Conservation (phyloP, 2,797 vertebrate genomes). For the Columba guinea region DNA sequence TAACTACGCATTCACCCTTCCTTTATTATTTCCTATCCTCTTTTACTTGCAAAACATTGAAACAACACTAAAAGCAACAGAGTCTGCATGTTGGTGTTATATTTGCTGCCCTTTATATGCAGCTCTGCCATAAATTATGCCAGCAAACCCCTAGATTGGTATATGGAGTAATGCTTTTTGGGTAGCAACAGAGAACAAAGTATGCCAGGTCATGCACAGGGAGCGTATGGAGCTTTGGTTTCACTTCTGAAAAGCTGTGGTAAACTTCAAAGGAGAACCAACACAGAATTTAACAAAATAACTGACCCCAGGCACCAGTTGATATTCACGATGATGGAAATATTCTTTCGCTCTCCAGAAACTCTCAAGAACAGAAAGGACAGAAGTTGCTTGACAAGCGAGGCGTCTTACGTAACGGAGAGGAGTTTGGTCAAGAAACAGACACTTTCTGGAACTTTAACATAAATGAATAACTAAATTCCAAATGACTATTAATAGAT, state of each 20-base stretch:
- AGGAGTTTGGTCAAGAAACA: neutral
- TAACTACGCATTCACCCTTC: neutral
- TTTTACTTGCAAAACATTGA: neutral
- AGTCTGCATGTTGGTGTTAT: neutral
- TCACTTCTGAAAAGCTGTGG: constrained; percentile 61
- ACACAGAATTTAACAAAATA: constrained; percentile 16
- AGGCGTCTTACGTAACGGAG: neutral
- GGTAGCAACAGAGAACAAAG: constrained; percentile 6
- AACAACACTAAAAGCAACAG: neutral
- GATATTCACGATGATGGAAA: constrained; percentile 35
- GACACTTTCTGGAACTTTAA: neutral
- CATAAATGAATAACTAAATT: neutral
- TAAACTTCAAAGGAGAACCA: constrained; percentile 52
- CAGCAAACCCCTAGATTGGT: neutral
- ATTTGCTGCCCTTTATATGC: neutral
- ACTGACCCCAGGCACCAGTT: constrained; percentile 44
- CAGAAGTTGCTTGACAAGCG: neutral
- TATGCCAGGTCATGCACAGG: neutral
- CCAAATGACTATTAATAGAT: neutral
- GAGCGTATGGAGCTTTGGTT: constrained; percentile 31
- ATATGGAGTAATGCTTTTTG: neutral
- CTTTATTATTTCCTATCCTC: constrained; percentile 6
- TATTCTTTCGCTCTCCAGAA: constrained; percentile 1
- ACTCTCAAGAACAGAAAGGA: constrained; percentile 3
- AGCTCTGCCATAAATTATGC: neutral